A percentile compares a stretch with the other conserved stretches of the same genome.
phyloP scores from a whole-genome alignment of 2,888 invertebrate genomes.

The Teleogryllus oceanicus region DNA sequence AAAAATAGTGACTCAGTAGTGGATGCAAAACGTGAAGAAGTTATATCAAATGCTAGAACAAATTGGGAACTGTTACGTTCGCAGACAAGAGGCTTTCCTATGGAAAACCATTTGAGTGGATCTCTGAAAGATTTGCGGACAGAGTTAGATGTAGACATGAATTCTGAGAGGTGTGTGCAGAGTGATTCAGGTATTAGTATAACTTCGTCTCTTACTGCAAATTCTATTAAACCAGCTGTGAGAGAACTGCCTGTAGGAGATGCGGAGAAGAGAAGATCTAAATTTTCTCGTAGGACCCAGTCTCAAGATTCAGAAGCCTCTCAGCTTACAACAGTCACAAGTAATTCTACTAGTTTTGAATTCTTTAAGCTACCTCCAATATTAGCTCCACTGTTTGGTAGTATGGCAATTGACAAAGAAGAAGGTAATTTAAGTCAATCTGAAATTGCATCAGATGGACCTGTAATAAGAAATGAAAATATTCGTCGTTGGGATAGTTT shows the following conservation, averaged over 20 bases:
- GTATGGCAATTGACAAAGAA: slow-evolving; percentile 39
- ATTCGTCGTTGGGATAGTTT: slow-evolving; percentile 59
- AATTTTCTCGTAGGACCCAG: slow-evolving; percentile 55
- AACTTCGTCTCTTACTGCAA: slow-evolving; percentile 27
- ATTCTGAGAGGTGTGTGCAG: slow-evolving; percentile 34
- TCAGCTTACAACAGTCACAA: slow-evolving; percentile 41
- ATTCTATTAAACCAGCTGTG: slow-evolving; percentile 20
- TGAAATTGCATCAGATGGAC: slow-evolving; percentile 41
- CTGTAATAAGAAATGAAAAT: slow-evolving; percentile 44
- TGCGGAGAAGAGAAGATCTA: slow-evolving; percentile 43
- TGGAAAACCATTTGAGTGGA: slow-evolving; percentile 21
- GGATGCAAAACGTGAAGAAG: slow-evolving; percentile 70
- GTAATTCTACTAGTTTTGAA: slow-evolving; percentile 50
- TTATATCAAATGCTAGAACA: slow-evolving; percentile 80
- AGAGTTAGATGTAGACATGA: slow-evolving; percentile 25
- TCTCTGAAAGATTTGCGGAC: slow-evolving; percentile 31
- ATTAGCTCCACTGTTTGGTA: slow-evolving; percentile 57
- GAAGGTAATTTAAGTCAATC: slow-evolving; percentile 33
- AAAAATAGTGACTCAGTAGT: slow-evolving; percentile 56
- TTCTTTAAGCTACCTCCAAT: slow-evolving; percentile 66
- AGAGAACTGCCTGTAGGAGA: neutral
- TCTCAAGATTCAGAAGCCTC: slow-evolving; percentile 62
- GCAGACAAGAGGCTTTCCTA: slow-evolving; percentile 52
- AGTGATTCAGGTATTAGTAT: slow-evolving; percentile 37
- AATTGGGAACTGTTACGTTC: slow-evolving; percentile 79